Evolutionary conservation across 2,113 vertebrate species (phyloP), one percentile per base, ranked within the genome.

Genomic region (Enhydra lutris): DNA sequence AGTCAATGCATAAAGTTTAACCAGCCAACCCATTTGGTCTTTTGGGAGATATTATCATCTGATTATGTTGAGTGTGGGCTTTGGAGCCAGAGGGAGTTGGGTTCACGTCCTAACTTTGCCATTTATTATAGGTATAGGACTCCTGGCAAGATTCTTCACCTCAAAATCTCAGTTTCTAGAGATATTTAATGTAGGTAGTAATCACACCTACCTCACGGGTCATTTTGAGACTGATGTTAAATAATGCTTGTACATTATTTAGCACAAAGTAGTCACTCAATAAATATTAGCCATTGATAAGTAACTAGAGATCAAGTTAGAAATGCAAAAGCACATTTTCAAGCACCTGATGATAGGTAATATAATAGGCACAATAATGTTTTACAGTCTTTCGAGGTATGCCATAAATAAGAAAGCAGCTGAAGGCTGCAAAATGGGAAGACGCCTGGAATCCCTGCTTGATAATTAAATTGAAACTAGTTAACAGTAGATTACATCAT

Each of bases 391-490:
- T 98, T 94, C 89, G 84, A 98, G 45, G 61, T 36, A 88, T 1
- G 10, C 52, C 92, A 91, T 59, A 98, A 98, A 98, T 71, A 98
- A 94, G 65, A 91, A 95, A 94, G 45, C 18, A 76, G 57, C 93
- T 94, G 29, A 52, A 98, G 93, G 6, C 85, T 85, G 57, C 74
- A 97, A 94, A 61, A 97, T 97, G 97, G 96, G 79, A 61, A 97
- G 82, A 79, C 91, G 29, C 79, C 82, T 59, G 97, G 92, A 73
- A 97, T 90, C 78, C 89, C 95, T 94, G 80, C 76, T 87, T 97
- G 95, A 81, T 98, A 98, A 98, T 98, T 98, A 98, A 97, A 97
- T 31, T 79, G 79, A 97, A 65, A 96, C 76, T 96, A 98, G 98
- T 97, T 98, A 98, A 97, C 80, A 57, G 84, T 97, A 57, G 96